Conservation (phyloP, 2,113 vertebrate genomes). For the Cacatua alba region DNA sequence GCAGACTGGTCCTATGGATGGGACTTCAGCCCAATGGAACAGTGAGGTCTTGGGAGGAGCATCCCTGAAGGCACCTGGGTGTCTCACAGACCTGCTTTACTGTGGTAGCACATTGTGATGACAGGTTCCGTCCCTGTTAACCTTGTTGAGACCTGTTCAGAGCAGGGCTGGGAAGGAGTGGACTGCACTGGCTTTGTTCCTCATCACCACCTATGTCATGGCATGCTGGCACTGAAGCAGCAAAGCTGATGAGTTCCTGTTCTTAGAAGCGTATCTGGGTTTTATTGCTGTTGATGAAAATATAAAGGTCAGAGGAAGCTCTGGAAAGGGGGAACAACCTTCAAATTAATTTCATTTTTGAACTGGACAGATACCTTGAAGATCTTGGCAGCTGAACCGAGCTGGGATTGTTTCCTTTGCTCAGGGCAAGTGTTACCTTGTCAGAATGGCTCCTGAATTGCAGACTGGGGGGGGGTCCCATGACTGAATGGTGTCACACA, state of each 20-base stretch:
- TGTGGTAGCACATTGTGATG: not conserved
- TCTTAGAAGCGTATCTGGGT: not conserved
- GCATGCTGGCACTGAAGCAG: not conserved
- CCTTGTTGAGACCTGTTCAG: not conserved
- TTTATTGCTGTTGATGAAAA: not conserved
- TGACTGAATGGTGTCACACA: not conserved
- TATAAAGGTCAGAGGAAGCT: not conserved
- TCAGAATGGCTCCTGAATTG: not conserved
- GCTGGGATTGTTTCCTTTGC: not conserved
- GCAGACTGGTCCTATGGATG: not conserved
- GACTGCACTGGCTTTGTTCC: not conserved
- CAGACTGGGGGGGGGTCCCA: not conserved
- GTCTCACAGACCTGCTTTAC: not conserved
- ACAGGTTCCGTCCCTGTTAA: not conserved
- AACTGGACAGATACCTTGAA: not conserved
- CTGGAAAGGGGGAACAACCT: not conserved
- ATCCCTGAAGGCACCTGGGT: not conserved
- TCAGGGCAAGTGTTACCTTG: not conserved
- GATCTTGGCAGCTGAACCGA: not conserved
- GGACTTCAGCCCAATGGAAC: not conserved
- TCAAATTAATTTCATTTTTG: not conserved
- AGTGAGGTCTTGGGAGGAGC: fast-evolving
- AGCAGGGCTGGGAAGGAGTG: not conserved
- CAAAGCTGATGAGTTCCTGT: not conserved
- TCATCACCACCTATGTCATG: fast-evolving